Percentiles rank a stretch among this genome's conserved stretches.
These are phyloP conservation scores for Gymnodraco acuticeps DNA, from an alignment of 2,797 vertebrate species.

Conservation along the genomic window DNA sequence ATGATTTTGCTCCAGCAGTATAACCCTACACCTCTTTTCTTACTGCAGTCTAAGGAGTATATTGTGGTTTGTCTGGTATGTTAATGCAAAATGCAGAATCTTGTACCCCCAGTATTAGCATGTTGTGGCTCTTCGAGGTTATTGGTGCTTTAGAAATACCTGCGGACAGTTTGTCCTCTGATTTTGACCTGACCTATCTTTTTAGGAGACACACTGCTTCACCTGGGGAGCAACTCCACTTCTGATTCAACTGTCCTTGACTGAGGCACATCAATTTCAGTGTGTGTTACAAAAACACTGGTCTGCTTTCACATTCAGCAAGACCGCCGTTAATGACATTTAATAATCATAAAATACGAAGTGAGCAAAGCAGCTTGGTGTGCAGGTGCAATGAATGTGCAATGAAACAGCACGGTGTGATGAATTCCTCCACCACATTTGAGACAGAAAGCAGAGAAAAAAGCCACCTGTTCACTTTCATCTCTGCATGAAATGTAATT, in stretches of 20 bases:
- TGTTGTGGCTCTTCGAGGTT: background rate
- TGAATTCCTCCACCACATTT: conserved; percentile 66
- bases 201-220: conserved; percentile 17
- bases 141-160: conserved; percentile 16
- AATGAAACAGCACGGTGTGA: conserved; percentile 41
- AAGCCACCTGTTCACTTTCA: conserved; percentile 70
- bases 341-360: conserved; percentile 22
- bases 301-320: conserved; percentile 25
- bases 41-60: conserved; percentile 1
- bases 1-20: conserved; percentile 11
- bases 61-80: background rate
- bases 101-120: background rate
- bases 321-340: background rate
- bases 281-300: conserved; percentile 25
- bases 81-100: background rate
- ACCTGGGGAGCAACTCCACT: conserved; percentile 35
- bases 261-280: conserved; percentile 24
- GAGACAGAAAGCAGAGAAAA: conserved; percentile 66
- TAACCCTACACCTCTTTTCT: conserved; percentile 4
- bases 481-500: conserved; percentile 64
- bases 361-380: background rate
- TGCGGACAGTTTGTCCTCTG: conserved; percentile 16
- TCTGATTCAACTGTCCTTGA: conserved; percentile 45
- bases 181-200: conserved; percentile 16
- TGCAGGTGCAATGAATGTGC: conserved; percentile 35